Evolutionary conservation across 2,797 vertebrate species (phyloP).

Genomic region (Margarornis squamiger): DNA sequence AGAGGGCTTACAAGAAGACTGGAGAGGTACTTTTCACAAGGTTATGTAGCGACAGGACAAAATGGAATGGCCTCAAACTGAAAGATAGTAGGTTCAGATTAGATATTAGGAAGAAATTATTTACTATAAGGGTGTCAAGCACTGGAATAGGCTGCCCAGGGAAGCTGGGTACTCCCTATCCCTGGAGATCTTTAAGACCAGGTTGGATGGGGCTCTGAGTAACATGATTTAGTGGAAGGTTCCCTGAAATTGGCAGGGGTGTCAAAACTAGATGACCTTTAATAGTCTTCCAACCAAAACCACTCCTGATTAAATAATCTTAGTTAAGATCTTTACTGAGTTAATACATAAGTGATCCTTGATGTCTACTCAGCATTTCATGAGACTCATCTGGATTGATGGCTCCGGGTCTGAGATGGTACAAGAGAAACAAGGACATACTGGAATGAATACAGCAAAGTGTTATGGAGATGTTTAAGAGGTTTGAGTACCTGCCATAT

Average conservation of each 20-base stretch:
- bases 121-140: too few species aligned
- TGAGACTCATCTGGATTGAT: neutral
- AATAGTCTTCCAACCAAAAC: neutral
- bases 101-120: neutral
- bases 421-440: neutral
- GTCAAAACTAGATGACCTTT: neutral
- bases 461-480: neutral
- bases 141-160: neutral
- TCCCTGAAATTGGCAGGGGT: neutral
- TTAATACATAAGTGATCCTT: neutral
- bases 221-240: neutral
- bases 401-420: neutral
- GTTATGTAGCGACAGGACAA: neutral
- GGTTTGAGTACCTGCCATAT: neutral
- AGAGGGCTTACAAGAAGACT: neutral
- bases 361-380: neutral
- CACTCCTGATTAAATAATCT: neutral
- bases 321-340: neutral
- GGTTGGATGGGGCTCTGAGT: neutral
- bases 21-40: neutral
- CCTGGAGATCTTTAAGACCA: too few species aligned
- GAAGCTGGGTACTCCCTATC: neutral
- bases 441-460: neutral
- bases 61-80: neutral
- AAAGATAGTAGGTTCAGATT: neutral